Evolutionary conservation across 2,888 invertebrate species (phyloP), one percentile per base, ranked within the genome.

Genomic region (Acheta domesticus): DNA sequence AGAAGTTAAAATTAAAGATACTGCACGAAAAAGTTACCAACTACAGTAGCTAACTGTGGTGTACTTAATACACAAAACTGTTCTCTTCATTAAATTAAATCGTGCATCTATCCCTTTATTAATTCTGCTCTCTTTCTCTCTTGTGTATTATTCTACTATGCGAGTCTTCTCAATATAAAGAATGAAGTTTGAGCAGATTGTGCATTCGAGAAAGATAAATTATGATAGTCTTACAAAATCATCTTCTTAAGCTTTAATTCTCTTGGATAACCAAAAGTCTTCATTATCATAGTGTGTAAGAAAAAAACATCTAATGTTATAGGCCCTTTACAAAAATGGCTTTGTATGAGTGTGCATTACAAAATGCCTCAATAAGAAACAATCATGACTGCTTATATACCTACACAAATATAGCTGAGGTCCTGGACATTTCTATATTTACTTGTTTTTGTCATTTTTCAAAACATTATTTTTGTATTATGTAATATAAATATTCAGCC

Each of bases 241-340:
- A 76, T 80, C 78, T 80, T 74, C 78, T 48, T 50, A 78, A 80
- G 78, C 78, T 80, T 80, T 80, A 80, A 80, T 76, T 49, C 76
- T 77, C 50, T 79, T 79, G 79, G 76, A 79, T 76, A 73, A 79
- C 73, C 73, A 73, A 77, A 77, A 77, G 77, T 79, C 75, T 77
- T 79, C 77, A 79, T 49, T 77, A 36, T 75, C 49, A 50, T 74
- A 73, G 77, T 79, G 62, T 62, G 62, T 62, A 62, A 62, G 62
- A 19, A 79, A 50, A n/a, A 74, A 75, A 73, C 49, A 78, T 74
- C 49, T 48, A 76, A 76, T 76, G 79, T 36, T 77, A 77, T 74
- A 50, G 49, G 62, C 21, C 73, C 48, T 48, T 73, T 23, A n/a
- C 77, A 62, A 21, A 73, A 75, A 78, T 78, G 75, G 49, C 75